These are phyloP conservation scores for Phainopepla nitens DNA, from an alignment of 2,113 vertebrate species.

Conservation along the genomic window DNA sequence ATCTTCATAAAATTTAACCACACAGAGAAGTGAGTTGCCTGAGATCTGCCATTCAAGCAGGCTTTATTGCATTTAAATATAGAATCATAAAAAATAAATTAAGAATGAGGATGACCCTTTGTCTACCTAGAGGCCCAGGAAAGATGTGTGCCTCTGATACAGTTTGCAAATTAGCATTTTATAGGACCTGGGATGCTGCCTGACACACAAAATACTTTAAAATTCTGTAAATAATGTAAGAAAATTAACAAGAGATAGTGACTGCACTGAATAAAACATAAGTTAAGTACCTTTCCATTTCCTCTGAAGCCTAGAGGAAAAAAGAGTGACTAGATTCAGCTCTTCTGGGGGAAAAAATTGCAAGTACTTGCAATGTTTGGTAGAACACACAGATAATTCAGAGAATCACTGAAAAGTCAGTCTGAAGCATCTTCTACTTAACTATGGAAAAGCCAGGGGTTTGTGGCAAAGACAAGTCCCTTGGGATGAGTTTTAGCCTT, in stretches of 20 bases:
- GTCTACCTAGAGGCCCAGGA: conserved; percentile 18
- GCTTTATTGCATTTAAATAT: conserved; percentile 49
- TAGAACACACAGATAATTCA: neutral
- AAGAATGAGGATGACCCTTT: conserved; percentile 47
- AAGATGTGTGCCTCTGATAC: conserved; percentile 59
- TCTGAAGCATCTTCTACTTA: neutral
- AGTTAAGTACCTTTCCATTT: conserved; percentile 46
- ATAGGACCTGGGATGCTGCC: conserved; percentile 44
- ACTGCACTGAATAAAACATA: conserved; percentile 64
- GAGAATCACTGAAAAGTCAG: neutral
- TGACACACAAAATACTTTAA: conserved; percentile 60
- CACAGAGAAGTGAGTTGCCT: neutral
- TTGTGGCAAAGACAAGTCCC: neutral
- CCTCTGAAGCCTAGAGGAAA: conserved; percentile 36
- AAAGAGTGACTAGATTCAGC: conserved; percentile 32
- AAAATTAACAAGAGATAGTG: conserved; percentile 65
- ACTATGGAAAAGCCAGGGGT: neutral
- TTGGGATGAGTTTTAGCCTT: neutral
- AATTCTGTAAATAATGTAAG: conserved; percentile 73
- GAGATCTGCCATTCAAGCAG: conserved; percentile 23
- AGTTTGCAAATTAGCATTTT: conserved; percentile 62
- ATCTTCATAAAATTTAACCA: conserved; percentile 21
- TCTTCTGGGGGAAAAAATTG: neutral
- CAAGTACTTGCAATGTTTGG: neutral
- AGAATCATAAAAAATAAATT: conserved; percentile 63